Percentiles rank a stretch among this genome's conserved stretches.
Conservation (phyloP, 2,888 invertebrate genomes). For the Tridacna gigas region DNA sequence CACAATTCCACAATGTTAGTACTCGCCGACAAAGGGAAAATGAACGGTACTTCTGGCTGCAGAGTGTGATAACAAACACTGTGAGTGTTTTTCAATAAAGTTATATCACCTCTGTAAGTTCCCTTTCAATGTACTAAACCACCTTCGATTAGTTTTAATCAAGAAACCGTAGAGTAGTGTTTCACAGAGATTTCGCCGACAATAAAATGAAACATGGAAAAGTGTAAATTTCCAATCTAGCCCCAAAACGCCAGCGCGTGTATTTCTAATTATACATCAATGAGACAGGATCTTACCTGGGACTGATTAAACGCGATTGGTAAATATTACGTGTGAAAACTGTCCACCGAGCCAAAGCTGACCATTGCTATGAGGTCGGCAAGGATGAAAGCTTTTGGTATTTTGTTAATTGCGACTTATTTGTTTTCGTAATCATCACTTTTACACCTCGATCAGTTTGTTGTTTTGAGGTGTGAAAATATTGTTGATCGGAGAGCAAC, state of each 20-base stretch:
- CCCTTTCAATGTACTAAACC: neutral
- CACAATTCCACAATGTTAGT: neutral
- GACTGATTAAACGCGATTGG: constrained; percentile 7
- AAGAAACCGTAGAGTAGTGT: neutral
- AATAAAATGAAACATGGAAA: neutral
- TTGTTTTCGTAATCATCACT: neutral
- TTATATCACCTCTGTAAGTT: neutral
- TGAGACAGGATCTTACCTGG: neutral
- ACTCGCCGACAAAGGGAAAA: constrained; percentile 2
- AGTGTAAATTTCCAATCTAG: neutral
- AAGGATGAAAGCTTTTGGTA: constrained; percentile 1
- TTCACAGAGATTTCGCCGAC: neutral
- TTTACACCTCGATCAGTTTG: neutral
- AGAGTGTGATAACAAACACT: constrained; percentile 13
- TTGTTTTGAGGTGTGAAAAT: constrained; percentile 1
- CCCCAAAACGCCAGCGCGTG: constrained; percentile 21
- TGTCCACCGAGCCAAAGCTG: constrained; percentile 16
- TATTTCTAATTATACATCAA: neutral
- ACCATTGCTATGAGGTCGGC: constrained; percentile 1
- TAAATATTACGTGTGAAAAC: constrained; percentile 17
- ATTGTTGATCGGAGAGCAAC: neutral
- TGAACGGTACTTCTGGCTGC: constrained; percentile 5
- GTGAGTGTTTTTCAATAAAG: constrained; percentile 16
- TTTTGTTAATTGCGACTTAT: neutral
- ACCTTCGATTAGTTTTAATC: neutral